phyloP scores from a whole-genome alignment of 30 jellyfish, hydroid and myxozoan genomes.

The Nemopilema nomurai region DNA sequence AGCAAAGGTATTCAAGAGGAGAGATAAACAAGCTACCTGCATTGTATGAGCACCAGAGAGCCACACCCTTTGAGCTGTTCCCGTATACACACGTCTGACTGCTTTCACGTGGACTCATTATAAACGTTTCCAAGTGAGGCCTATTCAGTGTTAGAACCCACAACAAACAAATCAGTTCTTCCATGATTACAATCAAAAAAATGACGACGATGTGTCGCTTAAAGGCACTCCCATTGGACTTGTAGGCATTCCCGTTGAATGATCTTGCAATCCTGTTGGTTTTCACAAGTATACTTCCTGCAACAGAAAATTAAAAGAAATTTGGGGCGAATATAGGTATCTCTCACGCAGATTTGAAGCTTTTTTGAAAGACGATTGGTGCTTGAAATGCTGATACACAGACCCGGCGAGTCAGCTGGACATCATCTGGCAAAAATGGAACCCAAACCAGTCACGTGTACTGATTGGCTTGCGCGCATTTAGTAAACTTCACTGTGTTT shows the following conservation, averaged over 20 bases:
- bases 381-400: no score
- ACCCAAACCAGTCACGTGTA: no score
- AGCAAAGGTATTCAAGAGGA: no score
- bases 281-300: conserved; percentile 82
- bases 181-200: conserved; percentile 40
- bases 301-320: not conserved
- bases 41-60: conserved; percentile 80
- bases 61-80: conserved; percentile 52
- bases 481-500: no score
- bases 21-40: conserved; percentile 55
- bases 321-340: no score
- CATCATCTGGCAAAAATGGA: no score
- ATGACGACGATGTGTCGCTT: conserved; percentile 62
- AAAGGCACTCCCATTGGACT: conserved; percentile 42
- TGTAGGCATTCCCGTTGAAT: conserved; percentile 47
- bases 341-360: no score
- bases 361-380: no score
- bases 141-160: conserved; percentile 71
- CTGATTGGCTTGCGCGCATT: no score
- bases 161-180: conserved; percentile 45
- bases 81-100: conserved; percentile 31
- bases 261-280: conserved; percentile 81
- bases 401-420: no score
- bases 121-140: conserved; percentile 34
- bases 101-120: conserved; percentile 3